Evolutionary conservation across 2,113 vertebrate species (phyloP), one percentile per base, ranked within the genome.

Genomic region (Chionomys nivalis): DNA sequence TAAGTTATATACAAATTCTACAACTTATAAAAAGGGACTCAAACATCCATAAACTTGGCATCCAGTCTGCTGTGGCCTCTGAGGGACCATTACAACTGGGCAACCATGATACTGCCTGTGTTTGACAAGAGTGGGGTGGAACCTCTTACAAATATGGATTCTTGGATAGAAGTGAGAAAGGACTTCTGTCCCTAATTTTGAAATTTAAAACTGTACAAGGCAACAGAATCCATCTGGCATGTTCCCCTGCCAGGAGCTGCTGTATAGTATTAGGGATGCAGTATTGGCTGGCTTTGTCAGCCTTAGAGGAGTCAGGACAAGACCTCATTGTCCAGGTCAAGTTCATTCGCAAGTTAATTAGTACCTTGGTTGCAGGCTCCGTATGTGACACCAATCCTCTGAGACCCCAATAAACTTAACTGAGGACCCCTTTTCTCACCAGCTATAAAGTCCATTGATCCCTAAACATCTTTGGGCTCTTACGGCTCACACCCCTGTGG

Each of bases 341-440:
- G 78, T 87, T 93, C 96, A 76, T 89, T 95, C n/a, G 65, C 73
- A 68, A 91, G 94, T 83, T 96, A 94, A 97, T 75, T 89, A 93
- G 95, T 83, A 33, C n/a, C 72, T 88, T 76, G 23, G 87, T 81
- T 89, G 85, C 26, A 17, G 92, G 55, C 42, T 90, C 88, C 31
- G 6, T 1, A 14, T 39, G 31, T 65, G 65, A 66, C 16, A 44
- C 21, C 87, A 2, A 2, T 90, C 85, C 88, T 78, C 58, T 1
- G 73, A 78, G 88, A 31, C 88, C 52, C 39, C 65, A 13, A 55
- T 93, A 93, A 86, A 73, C 42, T 49, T 31, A 5, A 42, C 58
- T 70, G 81, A 16, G 31, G 55, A 65, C 23, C 7, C 63, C 19
- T 14, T 82, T 87, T 83, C 63, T 82, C 5, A 5, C 39, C 87